These are phyloP conservation scores for Grus americana DNA, from an alignment of 2,113 vertebrate species.

Conservation along the genomic window DNA sequence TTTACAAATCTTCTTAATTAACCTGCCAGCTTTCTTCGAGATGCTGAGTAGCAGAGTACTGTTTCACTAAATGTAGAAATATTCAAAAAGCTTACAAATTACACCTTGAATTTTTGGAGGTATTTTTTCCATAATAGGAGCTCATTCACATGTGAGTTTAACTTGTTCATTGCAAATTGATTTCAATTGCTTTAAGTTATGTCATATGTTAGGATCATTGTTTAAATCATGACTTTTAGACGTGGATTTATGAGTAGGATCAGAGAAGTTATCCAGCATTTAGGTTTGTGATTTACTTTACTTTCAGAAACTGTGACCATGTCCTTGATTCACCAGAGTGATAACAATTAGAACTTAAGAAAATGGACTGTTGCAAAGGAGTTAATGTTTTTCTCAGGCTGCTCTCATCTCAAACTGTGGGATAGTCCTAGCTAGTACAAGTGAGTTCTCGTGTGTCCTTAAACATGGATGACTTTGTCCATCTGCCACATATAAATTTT, in stretches of 20 bases:
- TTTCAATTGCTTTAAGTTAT: not conserved
- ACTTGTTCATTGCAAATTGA: not conserved
- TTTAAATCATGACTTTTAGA: not conserved
- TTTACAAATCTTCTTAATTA: not conserved
- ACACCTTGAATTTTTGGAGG: not conserved
- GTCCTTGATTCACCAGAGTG: not conserved
- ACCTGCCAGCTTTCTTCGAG: not conserved
- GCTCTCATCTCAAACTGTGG: not conserved
- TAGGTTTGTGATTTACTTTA: not conserved
- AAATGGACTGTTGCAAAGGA: not conserved
- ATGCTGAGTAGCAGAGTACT: not conserved
- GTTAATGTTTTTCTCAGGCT: not conserved
- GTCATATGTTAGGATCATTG: not conserved
- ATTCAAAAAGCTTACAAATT: not conserved
- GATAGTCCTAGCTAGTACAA: not conserved
- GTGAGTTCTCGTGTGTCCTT: slow-evolving; percentile 6
- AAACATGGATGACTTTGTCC: not conserved
- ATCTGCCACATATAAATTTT: slow-evolving; percentile 7
- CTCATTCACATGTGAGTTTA: not conserved
- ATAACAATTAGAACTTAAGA: not conserved
- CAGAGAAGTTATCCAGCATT: not conserved
- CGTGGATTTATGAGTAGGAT: not conserved
- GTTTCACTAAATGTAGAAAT: not conserved
- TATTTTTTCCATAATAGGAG: not conserved
- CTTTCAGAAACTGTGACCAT: not conserved